A percentile compares a stretch with the other conserved stretches of the same genome.
Evolutionary conservation across 2,797 vertebrate genomes (phyloP).

Genomic region (Mormyrus proboscirostris): DNA sequence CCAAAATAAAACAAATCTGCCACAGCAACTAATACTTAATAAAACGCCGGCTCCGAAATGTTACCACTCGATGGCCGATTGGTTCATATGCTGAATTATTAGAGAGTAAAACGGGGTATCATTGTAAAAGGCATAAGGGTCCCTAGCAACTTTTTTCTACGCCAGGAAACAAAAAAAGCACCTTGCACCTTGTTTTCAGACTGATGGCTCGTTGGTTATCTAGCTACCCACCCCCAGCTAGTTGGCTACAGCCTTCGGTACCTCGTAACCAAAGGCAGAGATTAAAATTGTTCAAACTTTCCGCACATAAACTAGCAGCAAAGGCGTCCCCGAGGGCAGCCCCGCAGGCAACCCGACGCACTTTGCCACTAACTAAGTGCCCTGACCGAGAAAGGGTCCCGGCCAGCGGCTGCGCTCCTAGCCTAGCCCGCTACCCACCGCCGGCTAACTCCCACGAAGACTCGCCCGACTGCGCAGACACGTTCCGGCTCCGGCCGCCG

Average conservation of each 20-base stretch:
- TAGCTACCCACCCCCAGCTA: conserved; percentile 9
- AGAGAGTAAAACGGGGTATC: neutral
- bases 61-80: neutral
- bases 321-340: neutral
- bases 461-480: neutral
- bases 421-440: neutral
- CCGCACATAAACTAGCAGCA: neutral
- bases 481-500: neutral
- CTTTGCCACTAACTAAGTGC: neutral
- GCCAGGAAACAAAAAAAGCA: neutral
- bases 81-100: neutral
- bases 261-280: neutral
- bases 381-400: conserved; percentile 5
- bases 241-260: neutral
- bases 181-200: neutral
- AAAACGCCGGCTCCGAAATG: neutral
- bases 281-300: conserved; percentile 17
- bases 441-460: conserved; percentile 24
- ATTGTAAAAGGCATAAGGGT: neutral
- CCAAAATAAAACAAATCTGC: conserved; percentile 1
- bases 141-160: conserved; percentile 13
- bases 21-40: conserved; percentile 41
- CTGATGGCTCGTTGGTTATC: conserved; percentile 6
- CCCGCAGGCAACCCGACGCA: neutral
- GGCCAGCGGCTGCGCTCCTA: neutral